These are phyloP conservation scores for Caradrina clavipalpis DNA, from an alignment of 2,888 invertebrate genomes.

Conservation along the genomic window DNA sequence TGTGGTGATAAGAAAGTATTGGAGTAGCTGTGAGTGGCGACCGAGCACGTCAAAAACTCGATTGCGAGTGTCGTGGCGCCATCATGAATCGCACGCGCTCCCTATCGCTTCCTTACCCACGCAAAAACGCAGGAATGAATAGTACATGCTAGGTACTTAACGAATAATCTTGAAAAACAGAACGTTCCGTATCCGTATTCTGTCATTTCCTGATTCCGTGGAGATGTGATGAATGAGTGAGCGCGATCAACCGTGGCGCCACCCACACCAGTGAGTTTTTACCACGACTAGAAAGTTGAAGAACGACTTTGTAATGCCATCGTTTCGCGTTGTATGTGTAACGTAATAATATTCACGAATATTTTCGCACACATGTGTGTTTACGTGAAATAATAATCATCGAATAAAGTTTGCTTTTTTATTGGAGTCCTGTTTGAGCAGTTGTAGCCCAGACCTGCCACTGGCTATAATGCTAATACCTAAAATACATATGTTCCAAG, in stretches of 20 bases:
- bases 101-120: slow-evolving; percentile 65
- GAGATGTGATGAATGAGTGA: slow-evolving; percentile 64
- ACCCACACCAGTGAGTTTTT: slow-evolving; percentile 46
- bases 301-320: slow-evolving; percentile 50
- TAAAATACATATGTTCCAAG: not conserved
- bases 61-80: slow-evolving; percentile 66
- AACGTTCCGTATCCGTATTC: slow-evolving; percentile 75
- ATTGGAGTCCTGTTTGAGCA: not conserved
- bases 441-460: not conserved
- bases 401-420: slow-evolving; percentile 10
- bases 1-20: slow-evolving; percentile 50
- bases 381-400: slow-evolving; percentile 28
- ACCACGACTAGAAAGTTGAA: slow-evolving; percentile 64
- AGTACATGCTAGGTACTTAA: slow-evolving; percentile 1
- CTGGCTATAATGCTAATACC: not conserved
- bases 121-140: slow-evolving; percentile 64
- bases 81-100: slow-evolving; percentile 59
- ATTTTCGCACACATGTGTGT: slow-evolving; percentile 36
- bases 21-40: slow-evolving; percentile 69
- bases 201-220: slow-evolving; percentile 64
- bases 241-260: slow-evolving; percentile 50
- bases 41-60: slow-evolving; percentile 68
- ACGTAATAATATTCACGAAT: slow-evolving; percentile 44
- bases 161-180: slow-evolving; percentile 54
- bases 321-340: slow-evolving; percentile 45